Conservation (phyloP, 2,888 invertebrate species). For the Neelides folsomi region DNA sequence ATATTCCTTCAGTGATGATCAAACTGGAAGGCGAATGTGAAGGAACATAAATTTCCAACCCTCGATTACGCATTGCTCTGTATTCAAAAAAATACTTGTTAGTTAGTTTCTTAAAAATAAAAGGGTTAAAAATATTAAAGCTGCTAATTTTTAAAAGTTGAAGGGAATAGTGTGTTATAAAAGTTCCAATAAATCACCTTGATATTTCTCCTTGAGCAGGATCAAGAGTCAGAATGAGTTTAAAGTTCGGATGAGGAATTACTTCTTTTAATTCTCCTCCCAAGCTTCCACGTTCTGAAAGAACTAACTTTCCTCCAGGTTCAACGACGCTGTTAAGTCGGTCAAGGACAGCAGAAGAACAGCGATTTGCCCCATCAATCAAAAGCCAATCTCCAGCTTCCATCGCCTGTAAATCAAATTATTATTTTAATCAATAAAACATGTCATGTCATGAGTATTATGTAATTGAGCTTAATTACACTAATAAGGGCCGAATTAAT, state of each 20-base stretch:
- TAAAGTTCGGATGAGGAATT: slow-evolving; percentile 75
- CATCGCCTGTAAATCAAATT: slow-evolving; percentile 46
- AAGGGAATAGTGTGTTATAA: too few species aligned
- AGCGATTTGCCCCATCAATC: slow-evolving; percentile 85
- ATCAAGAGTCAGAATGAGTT: slow-evolving; percentile 88
- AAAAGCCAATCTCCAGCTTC: slow-evolving; percentile 70
- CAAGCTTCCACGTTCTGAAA: slow-evolving; percentile 74
- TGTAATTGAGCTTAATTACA: slow-evolving; percentile 37
- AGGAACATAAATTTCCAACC: slow-evolving; percentile 70
- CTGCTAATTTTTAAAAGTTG: neutral
- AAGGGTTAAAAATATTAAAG: too few species aligned
- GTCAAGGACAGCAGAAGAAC: slow-evolving; percentile 91
- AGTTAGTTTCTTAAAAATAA: too few species aligned
- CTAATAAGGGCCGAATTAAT: slow-evolving; percentile 76
- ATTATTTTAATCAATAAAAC: neutral
- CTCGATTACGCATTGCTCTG: slow-evolving; percentile 95
- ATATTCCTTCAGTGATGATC: too few species aligned
- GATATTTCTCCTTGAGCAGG: slow-evolving; percentile 92
- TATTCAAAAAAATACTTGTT: too few species aligned
- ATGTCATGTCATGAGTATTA: neutral
- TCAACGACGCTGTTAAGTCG: slow-evolving; percentile 90
- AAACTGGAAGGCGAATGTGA: neutral
- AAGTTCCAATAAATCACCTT: slow-evolving; percentile 48
- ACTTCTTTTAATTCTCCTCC: slow-evolving; percentile 59
- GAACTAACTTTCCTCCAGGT: slow-evolving; percentile 71